Evolutionary conservation across 1,140 invertebrate species (phyloP), one percentile per base, ranked within the genome.

Genomic region (Listronotus oregonensis): DNA sequence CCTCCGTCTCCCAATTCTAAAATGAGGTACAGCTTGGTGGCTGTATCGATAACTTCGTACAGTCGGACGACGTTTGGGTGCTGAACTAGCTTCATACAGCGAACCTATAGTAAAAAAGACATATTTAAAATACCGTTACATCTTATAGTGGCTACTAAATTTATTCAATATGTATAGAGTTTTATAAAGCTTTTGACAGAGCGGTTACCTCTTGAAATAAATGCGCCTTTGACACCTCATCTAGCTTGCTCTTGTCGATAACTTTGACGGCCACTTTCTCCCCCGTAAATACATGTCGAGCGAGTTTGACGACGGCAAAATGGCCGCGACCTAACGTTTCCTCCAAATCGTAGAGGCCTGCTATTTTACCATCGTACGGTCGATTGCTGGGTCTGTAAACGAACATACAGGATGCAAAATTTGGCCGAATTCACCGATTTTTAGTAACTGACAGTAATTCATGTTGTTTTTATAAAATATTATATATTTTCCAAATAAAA

Each of bases 1-100:
- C 97, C 95, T 37, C 96, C 97, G 85, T 99, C 96, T n/a, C 95
- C 97, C 64, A 98, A 82, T 84, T 99, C 97, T 73, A 99, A 83
- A 75, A 99, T 97, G 74, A 99, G 85, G 82, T 96, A 96, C 64
- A 97, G 82, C 82, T 97, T 96, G 59, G 94, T 95, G 75, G 94
- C 93, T 15, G 97, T 99, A 82, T 99, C 98, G 76, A 99, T 99
- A 47, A 98, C 95, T 85, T 99, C 96, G 80, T 99, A 99, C 8
- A 99, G 82, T 50, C 97, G 85, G 12, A 99, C 97, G 18, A 99
- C 96, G 83, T 99, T 96, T 37, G 91, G 96, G 84, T 99, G 98
- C 79, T 99, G 97, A 11, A 99, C 97, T 71, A 99, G 81, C 81
- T 99, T 99, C 97, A 99, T 99, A 78, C 97, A 99, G 68, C 95